These are phyloP conservation scores for Myiagra hebetior DNA, from an alignment of 2,113 vertebrate species.

Conservation along the genomic window DNA sequence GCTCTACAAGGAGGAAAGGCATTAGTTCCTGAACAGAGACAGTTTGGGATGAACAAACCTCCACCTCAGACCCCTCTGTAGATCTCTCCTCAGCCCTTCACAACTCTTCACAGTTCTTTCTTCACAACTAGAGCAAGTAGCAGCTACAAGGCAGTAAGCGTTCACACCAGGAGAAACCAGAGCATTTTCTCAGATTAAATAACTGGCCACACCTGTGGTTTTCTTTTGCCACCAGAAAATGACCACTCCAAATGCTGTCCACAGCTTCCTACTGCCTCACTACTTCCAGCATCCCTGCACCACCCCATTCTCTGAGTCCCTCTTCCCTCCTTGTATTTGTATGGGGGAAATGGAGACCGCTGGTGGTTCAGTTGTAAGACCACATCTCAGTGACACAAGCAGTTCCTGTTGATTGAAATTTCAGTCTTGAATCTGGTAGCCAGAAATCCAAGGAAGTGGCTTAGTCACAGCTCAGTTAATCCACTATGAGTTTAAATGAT, in stretches of 20 bases:
- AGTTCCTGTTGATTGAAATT: neutral
- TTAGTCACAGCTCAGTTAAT: slow-evolving; percentile 37
- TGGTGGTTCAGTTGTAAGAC: neutral
- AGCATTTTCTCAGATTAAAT: neutral
- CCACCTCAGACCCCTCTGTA: neutral
- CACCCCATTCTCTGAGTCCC: neutral
- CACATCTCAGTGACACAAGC: neutral
- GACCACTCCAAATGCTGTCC: neutral
- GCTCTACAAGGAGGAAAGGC: neutral
- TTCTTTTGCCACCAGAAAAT: neutral
- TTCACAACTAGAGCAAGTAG: neutral
- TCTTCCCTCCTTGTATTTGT: neutral
- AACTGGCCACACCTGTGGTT: neutral
- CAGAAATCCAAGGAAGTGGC: slow-evolving; percentile 32
- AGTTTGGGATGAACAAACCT: neutral
- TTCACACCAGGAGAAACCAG: neutral
- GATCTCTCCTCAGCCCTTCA: neutral
- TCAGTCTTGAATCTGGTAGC: neutral
- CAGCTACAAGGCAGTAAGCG: neutral
- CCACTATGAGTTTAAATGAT: neutral
- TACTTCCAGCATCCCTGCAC: neutral
- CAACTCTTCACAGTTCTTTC: neutral
- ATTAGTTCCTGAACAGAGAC: neutral
- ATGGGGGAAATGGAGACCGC: neutral
- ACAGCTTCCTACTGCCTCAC: neutral